Conservation (phyloP, 2,888 invertebrate species). For the Leistus spinibarbis region DNA sequence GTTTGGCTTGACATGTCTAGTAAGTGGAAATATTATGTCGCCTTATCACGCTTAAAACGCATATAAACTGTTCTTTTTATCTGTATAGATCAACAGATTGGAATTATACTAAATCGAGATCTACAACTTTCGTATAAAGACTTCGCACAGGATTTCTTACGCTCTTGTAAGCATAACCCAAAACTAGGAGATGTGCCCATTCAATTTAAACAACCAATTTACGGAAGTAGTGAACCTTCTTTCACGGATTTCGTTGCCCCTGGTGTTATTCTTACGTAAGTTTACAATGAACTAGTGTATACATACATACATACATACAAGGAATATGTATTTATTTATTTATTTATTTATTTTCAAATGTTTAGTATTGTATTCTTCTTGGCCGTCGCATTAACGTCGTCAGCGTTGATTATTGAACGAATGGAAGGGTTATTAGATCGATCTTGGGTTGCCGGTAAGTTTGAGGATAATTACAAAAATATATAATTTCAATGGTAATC, state of each 20-base stretch:
- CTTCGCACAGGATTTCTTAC: constrained; percentile 77
- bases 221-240: constrained; percentile 86
- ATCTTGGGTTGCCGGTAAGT: constrained; percentile 82
- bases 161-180: constrained; percentile 78
- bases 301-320: not conserved
- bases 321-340: not conserved
- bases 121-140: constrained; percentile 85
- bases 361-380: constrained; percentile 93
- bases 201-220: constrained; percentile 87
- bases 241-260: constrained; percentile 97
- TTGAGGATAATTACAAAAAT: too few species aligned
- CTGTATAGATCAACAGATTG: constrained; percentile 84
- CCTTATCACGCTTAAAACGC: not conserved
- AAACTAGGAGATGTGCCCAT: constrained; percentile 88
- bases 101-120: constrained; percentile 84
- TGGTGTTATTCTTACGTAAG: constrained; percentile 91
- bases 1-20: constrained; percentile 94
- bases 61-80: not conserved
- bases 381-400: constrained; percentile 92
- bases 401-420: constrained; percentile 87
- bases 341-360: constrained; percentile 40
- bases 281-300: constrained; percentile 43
- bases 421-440: constrained; percentile 91
- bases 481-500: not conserved
- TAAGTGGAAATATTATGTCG: constrained; percentile 57